Evolutionary conservation across 2,797 vertebrate genomes (phyloP), one percentile per base, ranked within the genome.

Genomic region (Botia almorhae): DNA sequence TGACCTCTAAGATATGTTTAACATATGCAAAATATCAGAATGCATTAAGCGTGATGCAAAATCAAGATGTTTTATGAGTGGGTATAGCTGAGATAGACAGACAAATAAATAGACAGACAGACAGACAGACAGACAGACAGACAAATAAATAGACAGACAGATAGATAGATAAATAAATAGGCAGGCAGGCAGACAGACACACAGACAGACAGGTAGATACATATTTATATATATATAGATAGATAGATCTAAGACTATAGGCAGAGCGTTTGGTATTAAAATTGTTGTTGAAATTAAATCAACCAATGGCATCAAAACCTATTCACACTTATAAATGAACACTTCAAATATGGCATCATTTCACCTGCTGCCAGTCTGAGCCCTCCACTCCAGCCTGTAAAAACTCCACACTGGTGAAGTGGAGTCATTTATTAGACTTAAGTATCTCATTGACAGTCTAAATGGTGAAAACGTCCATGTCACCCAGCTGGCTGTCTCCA

Each of bases 381-480:
- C 21, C 74, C 76, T 58, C n/a, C 70, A 39, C 50, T 63, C 14
- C 68, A 6, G 4, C 55, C 48, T 17, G 19, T 43, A n/a, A 69
- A 75, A 76, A 75, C 16, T 73, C 76, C 73, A 68, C 58, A 36
- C 60, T 56, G 73, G 73, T 81, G 56, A 86, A 83, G 83, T 83
- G 85, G 65, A 82, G 81, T 87, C 72, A 80, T 89, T 89, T 82
- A 85, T 87, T 64, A 74, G 80, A 75, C 78, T 87, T 87, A 78
- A 76, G 60, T 33, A 89, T 91, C 90, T 92, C 93, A 92, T 89
- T 89, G 89, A 90, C 89, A 89, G 81, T 63, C 74, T 84, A 86
- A 86, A 83, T 83, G 83, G 83, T 55, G 61, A 39, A 68, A 83
- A 67, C 51, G 81, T 85, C 86, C 85, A 85, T 81, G 85, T 86